Base-by-base conservation (phyloP, 2,888 invertebrate genomes). In the Dolichomitus sp. region DNA sequence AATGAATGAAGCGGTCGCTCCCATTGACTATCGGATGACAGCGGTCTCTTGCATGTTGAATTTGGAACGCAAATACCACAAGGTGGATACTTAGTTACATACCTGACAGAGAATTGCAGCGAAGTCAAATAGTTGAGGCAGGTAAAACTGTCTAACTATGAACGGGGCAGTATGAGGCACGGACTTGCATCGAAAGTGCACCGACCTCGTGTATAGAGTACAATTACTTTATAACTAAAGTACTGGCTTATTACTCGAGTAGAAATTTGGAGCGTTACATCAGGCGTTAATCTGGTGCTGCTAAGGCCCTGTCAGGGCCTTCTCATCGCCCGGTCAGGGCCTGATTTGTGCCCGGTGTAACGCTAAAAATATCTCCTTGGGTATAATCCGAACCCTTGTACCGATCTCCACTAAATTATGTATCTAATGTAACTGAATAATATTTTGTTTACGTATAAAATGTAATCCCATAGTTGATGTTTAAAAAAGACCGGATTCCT, bases 21-120 rank as follows among this genome's bases (percentile, higher is more conserved):
- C 70, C 84, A 80, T 79, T 81, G 81, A 80, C 81, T 81, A 66
- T 81, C 70, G 68, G 5, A 30, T 72, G 72, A 66, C 66, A 66
- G 74, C 30, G 23, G 40, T 5, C 19, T 68, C 68, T 30, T 66
- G 54, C 72, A 45, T 40, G 73, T 74, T 42, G 80, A 70, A 80
- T 68, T 48, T 73, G 68, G 63, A 83, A 40, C 57, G 11, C 77
- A 19, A 83, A 61, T 63, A 59, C 45, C 54, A 33, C 65, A 30
- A 79, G 42, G 30, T 37, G 40, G 48, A 72, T 73, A 76, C 27
- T 17, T 40, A 17, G 50, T 45, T 45, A 57, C 30, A 17, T 50
- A 50, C 65, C 45, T 19, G 68, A 12, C 19, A 50, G 52, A 37
- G 19, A 37, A 30, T 66, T 48, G 68, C 33, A 50, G 50, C 68